Evolutionary conservation across 2,888 invertebrate genomes (phyloP).

Genomic region (Alloscopus bannaensis): DNA sequence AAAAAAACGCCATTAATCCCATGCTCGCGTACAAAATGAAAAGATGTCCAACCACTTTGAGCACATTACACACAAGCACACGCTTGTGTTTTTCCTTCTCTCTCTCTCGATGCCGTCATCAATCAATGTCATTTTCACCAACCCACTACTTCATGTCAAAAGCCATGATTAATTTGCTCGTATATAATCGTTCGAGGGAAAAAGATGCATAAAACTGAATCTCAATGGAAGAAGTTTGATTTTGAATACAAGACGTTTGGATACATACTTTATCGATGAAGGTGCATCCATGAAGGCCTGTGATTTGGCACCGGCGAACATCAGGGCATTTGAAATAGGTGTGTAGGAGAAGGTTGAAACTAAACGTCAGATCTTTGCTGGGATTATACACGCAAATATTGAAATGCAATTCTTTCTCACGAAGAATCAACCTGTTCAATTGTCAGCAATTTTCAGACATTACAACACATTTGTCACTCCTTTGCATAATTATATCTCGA

Average conservation of each 20-base stretch:
- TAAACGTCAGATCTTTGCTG: slow-evolving; percentile 92
- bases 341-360: slow-evolving; percentile 94
- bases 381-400: slow-evolving; percentile 96
- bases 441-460: slow-evolving; percentile 12
- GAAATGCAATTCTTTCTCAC: slow-evolving; percentile 94
- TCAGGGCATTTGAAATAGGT: slow-evolving; percentile 98
- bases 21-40: background rate
- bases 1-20: slow-evolving; percentile 14
- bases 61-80: slow-evolving; percentile 7
- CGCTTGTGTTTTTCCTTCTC: slow-evolving; percentile 28
- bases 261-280: slow-evolving; percentile 88
- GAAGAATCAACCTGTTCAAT: slow-evolving; percentile 84
- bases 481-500: too few relatives aligned
- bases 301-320: slow-evolving; percentile 92
- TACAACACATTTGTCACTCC: too few relatives aligned
- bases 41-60: slow-evolving; percentile 11
- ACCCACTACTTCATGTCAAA: slow-evolving; percentile 58
- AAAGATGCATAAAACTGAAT: slow-evolving; percentile 41
- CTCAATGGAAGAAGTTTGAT: slow-evolving; percentile 45
- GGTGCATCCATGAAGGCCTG: slow-evolving; percentile 92
- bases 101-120: slow-evolving; percentile 45
- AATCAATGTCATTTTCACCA: slow-evolving; percentile 65
- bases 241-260: background rate
- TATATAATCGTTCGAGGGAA: slow-evolving; percentile 33
- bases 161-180: slow-evolving; percentile 60